Evolutionary conservation across 2,888 invertebrate genomes (phyloP).

Genomic region (Nyleta sp.): DNA sequence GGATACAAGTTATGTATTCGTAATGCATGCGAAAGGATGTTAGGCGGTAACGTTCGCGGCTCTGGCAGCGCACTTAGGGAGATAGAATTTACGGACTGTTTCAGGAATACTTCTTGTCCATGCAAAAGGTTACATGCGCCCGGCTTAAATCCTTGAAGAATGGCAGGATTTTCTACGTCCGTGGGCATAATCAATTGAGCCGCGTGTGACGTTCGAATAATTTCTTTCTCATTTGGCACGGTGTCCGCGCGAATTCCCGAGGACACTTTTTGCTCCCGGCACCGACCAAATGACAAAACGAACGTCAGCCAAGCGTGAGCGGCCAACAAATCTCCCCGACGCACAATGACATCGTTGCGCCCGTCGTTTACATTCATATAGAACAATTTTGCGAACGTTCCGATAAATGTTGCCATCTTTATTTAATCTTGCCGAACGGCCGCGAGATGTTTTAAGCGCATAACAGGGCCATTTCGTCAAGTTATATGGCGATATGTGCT

Average conservation of each 20-base stretch:
- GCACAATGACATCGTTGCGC: slow-evolving; percentile 8
- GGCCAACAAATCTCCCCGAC: slow-evolving; percentile 1
- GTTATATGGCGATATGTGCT: slow-evolving; percentile 60
- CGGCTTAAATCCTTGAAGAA: slow-evolving; percentile 50
- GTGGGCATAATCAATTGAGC: slow-evolving; percentile 47
- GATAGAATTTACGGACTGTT: slow-evolving; percentile 67
- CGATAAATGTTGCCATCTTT: slow-evolving; percentile 43
- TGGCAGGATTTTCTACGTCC: slow-evolving; percentile 45
- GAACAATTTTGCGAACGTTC: slow-evolving; percentile 34
- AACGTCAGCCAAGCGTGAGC: background rate
- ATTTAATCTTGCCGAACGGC: slow-evolving; percentile 57
- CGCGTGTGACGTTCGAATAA: no score
- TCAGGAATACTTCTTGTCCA: slow-evolving; percentile 53
- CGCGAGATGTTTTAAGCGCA: slow-evolving; percentile 52
- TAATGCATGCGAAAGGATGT: slow-evolving; percentile 64
- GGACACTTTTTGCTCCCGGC: background rate
- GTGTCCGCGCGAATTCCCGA: slow-evolving; percentile 19
- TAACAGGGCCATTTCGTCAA: slow-evolving; percentile 51
- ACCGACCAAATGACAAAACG: background rate
- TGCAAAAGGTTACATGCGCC: slow-evolving; percentile 51
- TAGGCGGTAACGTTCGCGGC: slow-evolving; percentile 70
- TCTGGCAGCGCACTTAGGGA: slow-evolving; percentile 75
- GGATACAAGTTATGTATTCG: slow-evolving; percentile 67
- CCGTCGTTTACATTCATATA: slow-evolving; percentile 29
- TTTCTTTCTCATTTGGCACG: slow-evolving; percentile 42